Conservation (phyloP, 1,140 invertebrate species). For the Drosophila murphyi region DNA sequence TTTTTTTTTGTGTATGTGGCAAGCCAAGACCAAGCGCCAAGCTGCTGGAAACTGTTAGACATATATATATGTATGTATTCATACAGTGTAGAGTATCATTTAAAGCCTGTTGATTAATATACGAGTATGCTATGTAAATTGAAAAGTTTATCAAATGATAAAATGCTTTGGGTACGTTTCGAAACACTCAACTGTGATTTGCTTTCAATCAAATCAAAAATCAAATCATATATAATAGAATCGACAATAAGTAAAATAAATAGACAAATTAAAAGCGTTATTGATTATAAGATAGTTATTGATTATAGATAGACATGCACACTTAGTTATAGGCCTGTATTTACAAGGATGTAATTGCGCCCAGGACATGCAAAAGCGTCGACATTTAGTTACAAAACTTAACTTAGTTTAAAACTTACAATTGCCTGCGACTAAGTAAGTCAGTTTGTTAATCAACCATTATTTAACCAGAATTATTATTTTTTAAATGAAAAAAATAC, state of each 20-base stretch:
- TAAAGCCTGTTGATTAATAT: conserved; percentile 44
- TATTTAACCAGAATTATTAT: neutral
- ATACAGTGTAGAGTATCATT: conserved; percentile 24
- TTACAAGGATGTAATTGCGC: conserved; percentile 5
- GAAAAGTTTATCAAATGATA: conserved; percentile 52
- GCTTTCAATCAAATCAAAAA: conserved; percentile 50
- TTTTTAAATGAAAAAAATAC: conserved; percentile 28
- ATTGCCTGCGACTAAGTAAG: conserved; percentile 68
- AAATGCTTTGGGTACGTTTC: conserved; percentile 43
- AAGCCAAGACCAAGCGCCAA: conserved; percentile 69
- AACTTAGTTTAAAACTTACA: conserved; percentile 62
- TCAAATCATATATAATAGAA: conserved; percentile 42
- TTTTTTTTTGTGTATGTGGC: conserved; percentile 38
- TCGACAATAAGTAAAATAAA: conserved; percentile 21
- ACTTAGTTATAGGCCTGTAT: conserved; percentile 17
- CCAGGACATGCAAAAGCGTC: conserved; percentile 43
- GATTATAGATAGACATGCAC: conserved; percentile 32
- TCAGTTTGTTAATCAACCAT: conserved; percentile 29
- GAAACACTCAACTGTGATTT: conserved; percentile 80
- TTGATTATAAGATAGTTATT: neutral
- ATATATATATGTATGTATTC: conserved; percentile 32
- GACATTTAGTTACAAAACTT: conserved; percentile 43
- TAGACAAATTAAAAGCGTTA: conserved; percentile 14
- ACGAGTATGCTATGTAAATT: conserved; percentile 36
- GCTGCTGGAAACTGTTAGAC: conserved; percentile 62